Evolutionary conservation across 2,113 vertebrate genomes (phyloP).

Genomic region (Struthio camelus): DNA sequence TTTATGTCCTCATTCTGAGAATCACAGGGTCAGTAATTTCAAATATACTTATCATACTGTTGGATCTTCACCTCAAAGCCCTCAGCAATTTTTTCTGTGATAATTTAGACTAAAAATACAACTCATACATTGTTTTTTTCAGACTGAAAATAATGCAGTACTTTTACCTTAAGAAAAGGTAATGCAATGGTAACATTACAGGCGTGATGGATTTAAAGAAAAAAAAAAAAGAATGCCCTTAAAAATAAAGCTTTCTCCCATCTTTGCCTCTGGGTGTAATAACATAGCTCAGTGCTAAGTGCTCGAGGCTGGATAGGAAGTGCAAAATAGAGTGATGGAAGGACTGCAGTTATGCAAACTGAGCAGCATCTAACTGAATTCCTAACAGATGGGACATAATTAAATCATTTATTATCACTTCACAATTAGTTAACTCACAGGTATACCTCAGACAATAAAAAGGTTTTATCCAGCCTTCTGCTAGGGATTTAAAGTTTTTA

Average conservation of each 20-base stretch:
- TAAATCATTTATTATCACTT: constrained; percentile 72
- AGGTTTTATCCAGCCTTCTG: constrained; percentile 57
- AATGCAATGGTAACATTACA: background rate
- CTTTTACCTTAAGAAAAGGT: background rate
- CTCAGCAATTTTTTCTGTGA: background rate
- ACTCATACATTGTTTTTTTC: background rate
- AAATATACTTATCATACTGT: background rate
- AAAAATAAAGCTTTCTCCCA: background rate
- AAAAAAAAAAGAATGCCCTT: background rate
- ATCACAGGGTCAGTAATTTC: background rate
- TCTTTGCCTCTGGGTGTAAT: background rate
- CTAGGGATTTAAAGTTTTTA: constrained; percentile 66
- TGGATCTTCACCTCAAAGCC: background rate
- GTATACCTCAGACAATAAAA: constrained; percentile 62
- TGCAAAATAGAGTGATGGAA: background rate
- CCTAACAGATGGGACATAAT: constrained; percentile 72
- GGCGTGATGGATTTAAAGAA: background rate
- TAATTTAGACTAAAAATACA: background rate
- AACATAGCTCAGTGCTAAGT: background rate
- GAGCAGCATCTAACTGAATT: constrained; percentile 66
- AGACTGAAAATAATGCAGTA: background rate
- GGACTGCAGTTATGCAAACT: constrained; percentile 41
- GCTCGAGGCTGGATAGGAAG: background rate
- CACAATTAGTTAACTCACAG: constrained; percentile 69
- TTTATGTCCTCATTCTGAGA: background rate